phyloP scores from a whole-genome alignment of 2,113 vertebrate genomes.

The Chiloscyllium plagiosum region DNA sequence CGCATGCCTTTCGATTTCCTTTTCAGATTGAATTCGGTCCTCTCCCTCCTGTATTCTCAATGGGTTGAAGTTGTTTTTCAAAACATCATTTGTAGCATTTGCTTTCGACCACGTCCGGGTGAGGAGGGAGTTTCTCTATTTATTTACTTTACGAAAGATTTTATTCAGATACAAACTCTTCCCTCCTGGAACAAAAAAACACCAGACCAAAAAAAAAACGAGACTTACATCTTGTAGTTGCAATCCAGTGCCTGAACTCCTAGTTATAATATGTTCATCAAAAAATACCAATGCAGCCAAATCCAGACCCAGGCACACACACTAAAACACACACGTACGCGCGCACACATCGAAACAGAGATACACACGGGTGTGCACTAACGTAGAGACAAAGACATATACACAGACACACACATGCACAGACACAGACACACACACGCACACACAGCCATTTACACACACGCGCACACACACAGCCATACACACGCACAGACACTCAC shows the following conservation, averaged over 20 bases:
- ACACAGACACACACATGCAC: no score
- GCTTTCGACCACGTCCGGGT: slow-evolving; percentile 13
- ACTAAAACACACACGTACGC: no score
- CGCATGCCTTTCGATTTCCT: no score
- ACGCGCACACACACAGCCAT: no score
- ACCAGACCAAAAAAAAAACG: slow-evolving; percentile 40
- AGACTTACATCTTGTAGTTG: neutral
- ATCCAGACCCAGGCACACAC: no score
- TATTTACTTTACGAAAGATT: neutral
- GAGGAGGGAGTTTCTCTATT: slow-evolving; percentile 15
- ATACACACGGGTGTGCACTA: no score
- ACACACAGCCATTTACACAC: no score
- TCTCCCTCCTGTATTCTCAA: neutral
- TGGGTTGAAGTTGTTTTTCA: neutral
- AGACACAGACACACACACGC: no score
- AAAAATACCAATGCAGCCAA: neutral
- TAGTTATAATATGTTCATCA: slow-evolving; percentile 32
- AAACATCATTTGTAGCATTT: neutral
- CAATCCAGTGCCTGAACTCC: slow-evolving; percentile 16
- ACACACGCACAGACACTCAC: no score
- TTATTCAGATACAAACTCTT: slow-evolving; percentile 52
- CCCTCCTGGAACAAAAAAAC: slow-evolving; percentile 42
- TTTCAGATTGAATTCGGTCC: neutral
- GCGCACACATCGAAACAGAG: no score
- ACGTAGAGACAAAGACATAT: no score